Base-by-base conservation (phyloP, 2,113 vertebrate species). In the Sarotherodon lohbergeri region DNA sequence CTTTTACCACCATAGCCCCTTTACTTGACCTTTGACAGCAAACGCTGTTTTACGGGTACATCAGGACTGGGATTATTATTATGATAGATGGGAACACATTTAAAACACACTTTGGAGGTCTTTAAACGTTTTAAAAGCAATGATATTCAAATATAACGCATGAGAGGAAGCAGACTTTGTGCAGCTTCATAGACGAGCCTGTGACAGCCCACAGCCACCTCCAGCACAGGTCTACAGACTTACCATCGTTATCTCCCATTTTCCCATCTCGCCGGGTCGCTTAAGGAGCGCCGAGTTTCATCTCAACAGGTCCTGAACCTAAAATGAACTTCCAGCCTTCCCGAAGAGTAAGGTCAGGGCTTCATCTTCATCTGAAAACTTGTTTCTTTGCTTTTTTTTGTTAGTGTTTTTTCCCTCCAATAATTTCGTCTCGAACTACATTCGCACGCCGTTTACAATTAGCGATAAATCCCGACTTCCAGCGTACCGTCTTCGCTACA, bases 201-300 rank as follows among this genome's bases (percentile, higher is more conserved):
- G 24, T 50, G 24, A 32, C 43, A 48, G 24, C 71, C 22, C 71
- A 48, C 41, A 48, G 68, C 43, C 43, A 50, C 12, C 71, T 10
- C 10, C 61, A 39, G 61, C 34, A 24, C 78, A 55, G 10, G 34
- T 80, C 32, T 16, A 12, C 34, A 3, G 9, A 82, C 88, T 94
- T 90, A 97, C 96, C 96, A 97, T 97, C 3, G 95, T 96, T 73
- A 97, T 54, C 91, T 97, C 95, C 96, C 95, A 96, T 96, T 96
- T 97, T n/a, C 96, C 95, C 96, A 97, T 97, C 41, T 94, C 79
- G 89, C 79, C 86, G 22, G 16, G 2, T 71, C 9, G 12, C 19
- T 81, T 88, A 95, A 3, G 88, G 87, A 73, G 83, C 11, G 80
- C 17, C 19, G 50, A 32, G 86, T 73, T 91, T 89, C 95, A 96